phyloP scores from a whole-genome alignment of 1,140 invertebrate genomes.

The Bradysia coprophila region DNA sequence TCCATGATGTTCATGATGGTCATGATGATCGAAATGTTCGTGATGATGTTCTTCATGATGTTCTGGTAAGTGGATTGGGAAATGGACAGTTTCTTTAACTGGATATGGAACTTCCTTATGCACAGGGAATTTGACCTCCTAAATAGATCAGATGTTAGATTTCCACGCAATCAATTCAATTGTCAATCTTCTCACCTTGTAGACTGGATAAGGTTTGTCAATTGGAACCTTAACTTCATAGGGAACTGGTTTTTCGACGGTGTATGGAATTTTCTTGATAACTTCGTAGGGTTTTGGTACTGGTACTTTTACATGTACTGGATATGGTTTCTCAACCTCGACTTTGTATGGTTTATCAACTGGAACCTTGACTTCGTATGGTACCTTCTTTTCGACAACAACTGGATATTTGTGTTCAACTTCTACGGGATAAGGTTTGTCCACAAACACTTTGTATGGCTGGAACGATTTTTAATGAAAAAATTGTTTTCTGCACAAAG shows the following conservation, averaged over 20 bases:
- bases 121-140: slow-evolving; percentile 48
- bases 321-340: slow-evolving; percentile 55
- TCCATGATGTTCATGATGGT: background rate
- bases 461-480: slow-evolving; percentile 44
- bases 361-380: slow-evolving; percentile 49
- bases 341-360: slow-evolving; percentile 61
- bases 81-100: slow-evolving; percentile 45
- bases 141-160: slow-evolving; percentile 9
- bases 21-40: background rate
- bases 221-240: slow-evolving; percentile 59
- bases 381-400: slow-evolving; percentile 52
- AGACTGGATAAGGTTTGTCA: slow-evolving; percentile 57
- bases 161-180: background rate
- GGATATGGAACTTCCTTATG: slow-evolving; percentile 56
- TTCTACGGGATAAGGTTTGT: slow-evolving; percentile 52
- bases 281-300: slow-evolving; percentile 63
- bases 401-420: slow-evolving; percentile 59
- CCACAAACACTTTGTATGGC: slow-evolving; percentile 56
- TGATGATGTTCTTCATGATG: slow-evolving; percentile 8
- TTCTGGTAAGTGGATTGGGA: slow-evolving; percentile 32
- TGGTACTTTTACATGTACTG: slow-evolving; percentile 51
- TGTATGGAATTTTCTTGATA: slow-evolving; percentile 45
- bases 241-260: slow-evolving; percentile 53
- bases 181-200: slow-evolving; percentile 12
- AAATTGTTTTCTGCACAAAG: slow-evolving; percentile 54